Base-by-base conservation (phyloP, 2,113 vertebrate genomes). In the Morphnarchus princeps region DNA sequence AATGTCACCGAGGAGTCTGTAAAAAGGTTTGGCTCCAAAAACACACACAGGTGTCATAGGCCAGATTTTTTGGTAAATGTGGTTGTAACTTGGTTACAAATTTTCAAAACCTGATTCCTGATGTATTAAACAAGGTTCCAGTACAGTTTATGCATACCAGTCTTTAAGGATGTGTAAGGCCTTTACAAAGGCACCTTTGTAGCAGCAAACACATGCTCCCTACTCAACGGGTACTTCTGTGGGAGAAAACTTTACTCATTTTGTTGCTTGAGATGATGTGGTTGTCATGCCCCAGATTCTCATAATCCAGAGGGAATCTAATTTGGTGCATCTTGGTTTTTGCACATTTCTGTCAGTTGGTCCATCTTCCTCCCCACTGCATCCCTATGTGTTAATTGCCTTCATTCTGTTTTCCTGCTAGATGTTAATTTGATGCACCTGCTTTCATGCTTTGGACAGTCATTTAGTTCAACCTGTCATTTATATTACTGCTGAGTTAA, bases 1-100 rank as follows among this genome's bases (percentile, higher is more conserved):
- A 94, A 95, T 95, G 69, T 82, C 89, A 88, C 61, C 7, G 54
- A 84, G 43, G 67, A 91, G 14, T 12, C 54, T 38, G 38, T n/a
- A 16, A 52, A 67, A 79, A 84, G 3, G 16, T 74, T 85, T 49
- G 45, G 29, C 38, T 94, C 74, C 40, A 80, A 82, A 89, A 92
- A 7, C 26, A 26, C n/a, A 28, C 42, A 13, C 20, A 52, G 32
- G 31, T 63, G n/a, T 47, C 32, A 13, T 0, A 54, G 67, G 12
- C 10, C 31, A 28, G 28, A 13, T 9, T 50, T 76, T 86, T 47
- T 71, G 42, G 15, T 49, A 40, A 79, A 82, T 3, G 2, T 50
- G 10, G 4, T 28, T 57, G 54, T 26, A 70, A 77, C 20, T 21
- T 61, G 31, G 26, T 67, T 59, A 79, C 7, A 42, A 36, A 80